phyloP scores from a whole-genome alignment of 2,113 vertebrate genomes.

The Aptenodytes forsteri region DNA sequence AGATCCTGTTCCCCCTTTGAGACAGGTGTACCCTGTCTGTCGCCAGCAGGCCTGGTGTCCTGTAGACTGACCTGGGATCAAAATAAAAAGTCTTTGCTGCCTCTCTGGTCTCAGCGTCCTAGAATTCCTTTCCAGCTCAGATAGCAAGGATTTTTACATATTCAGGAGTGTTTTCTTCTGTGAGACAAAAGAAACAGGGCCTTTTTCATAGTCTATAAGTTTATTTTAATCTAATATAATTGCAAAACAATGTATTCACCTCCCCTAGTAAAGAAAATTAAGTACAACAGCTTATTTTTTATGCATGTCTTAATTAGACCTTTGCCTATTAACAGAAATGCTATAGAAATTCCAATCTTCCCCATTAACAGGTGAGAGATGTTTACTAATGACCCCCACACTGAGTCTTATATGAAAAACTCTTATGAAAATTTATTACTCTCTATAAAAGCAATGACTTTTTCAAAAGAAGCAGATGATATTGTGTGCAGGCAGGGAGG shows the following conservation, averaged over 20 bases:
- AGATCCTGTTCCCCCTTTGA: not conserved
- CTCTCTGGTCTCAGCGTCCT: not conserved
- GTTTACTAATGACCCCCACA: not conserved
- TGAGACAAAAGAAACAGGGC: not conserved
- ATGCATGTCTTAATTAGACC: not conserved
- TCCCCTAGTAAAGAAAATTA: not conserved
- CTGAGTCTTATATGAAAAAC: not conserved
- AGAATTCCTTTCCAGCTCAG: constrained; percentile 27
- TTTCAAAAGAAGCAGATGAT: constrained; percentile 26
- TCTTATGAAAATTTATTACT: constrained; percentile 14
- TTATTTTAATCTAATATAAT: not conserved
- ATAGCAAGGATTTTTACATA: not conserved
- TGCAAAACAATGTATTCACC: not conserved
- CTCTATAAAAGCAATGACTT: constrained; percentile 13
- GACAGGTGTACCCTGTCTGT: not conserved
- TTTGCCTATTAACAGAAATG: not conserved
- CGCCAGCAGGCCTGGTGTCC: not conserved
- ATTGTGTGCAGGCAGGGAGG: not conserved
- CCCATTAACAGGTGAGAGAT: not conserved
- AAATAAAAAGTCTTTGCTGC: not conserved
- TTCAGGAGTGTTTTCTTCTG: not conserved
- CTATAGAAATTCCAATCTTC: not conserved
- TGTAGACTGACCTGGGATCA: not conserved
- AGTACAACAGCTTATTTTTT: not conserved
- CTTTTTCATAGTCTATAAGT: not conserved